phyloP scores from a whole-genome alignment of 1,140 invertebrate genomes.

The Anthonomus grandis region DNA sequence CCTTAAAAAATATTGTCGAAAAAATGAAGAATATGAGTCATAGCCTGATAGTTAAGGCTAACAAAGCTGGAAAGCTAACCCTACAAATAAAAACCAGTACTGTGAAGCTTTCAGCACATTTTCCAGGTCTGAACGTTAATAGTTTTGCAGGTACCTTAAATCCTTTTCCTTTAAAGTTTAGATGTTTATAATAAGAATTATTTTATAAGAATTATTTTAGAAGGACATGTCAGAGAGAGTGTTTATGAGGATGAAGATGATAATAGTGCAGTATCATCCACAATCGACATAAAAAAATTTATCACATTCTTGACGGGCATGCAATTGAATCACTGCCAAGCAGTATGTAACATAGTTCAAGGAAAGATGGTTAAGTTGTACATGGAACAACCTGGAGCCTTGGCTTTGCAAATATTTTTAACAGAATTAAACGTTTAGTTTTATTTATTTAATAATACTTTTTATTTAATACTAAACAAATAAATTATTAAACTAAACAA shows the following conservation, averaged over 20 bases:
- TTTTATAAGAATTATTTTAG: neutral
- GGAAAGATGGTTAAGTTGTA: slow-evolving; percentile 47
- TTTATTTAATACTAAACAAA: no score
- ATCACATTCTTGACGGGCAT: slow-evolving; percentile 46
- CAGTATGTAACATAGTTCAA: slow-evolving; percentile 46
- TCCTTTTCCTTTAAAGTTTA: no score
- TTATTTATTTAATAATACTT: neutral
- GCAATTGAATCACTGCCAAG: slow-evolving; percentile 43
- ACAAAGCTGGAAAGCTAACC: slow-evolving; percentile 64
- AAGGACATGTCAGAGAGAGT: neutral
- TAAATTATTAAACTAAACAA: slow-evolving; percentile 10
- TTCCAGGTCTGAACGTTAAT: slow-evolving; percentile 62
- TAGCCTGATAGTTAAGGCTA: slow-evolving; percentile 65
- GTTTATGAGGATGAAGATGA: slow-evolving; percentile 19
- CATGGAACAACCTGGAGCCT: slow-evolving; percentile 41
- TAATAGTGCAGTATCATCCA: slow-evolving; percentile 28
- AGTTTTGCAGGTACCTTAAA: slow-evolving; percentile 56
- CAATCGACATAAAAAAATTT: slow-evolving; percentile 48
- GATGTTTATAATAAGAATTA: neutral
- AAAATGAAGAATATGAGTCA: slow-evolving; percentile 74
- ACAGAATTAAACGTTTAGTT: slow-evolving; percentile 38
- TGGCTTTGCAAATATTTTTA: slow-evolving; percentile 45
- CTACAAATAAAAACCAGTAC: slow-evolving; percentile 72
- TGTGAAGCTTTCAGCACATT: slow-evolving; percentile 74
- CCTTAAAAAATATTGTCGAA: slow-evolving; percentile 73